Conservation (phyloP, 2,888 invertebrate genomes). For the Dryocosmus kuriphilus region DNA sequence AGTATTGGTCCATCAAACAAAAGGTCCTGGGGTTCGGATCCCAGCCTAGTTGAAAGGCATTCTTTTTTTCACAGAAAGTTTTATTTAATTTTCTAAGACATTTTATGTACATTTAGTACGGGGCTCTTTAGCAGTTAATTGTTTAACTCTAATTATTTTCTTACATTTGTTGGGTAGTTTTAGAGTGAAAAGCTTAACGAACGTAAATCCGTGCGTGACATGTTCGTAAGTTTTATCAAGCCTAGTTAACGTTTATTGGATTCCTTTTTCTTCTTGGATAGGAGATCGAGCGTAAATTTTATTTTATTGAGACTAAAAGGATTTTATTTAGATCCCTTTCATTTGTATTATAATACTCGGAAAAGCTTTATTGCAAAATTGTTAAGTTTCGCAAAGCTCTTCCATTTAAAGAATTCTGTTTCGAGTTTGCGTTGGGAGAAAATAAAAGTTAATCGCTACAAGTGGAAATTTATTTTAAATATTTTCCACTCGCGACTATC, state of each 20-base stretch:
- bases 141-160: too few relatives aligned
- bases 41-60: too few relatives aligned
- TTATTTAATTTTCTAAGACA: too few relatives aligned
- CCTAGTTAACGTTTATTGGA: conserved; percentile 17
- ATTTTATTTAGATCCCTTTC: conserved; percentile 15
- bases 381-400: neutral
- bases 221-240: conserved; percentile 15
- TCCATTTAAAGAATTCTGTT: neutral
- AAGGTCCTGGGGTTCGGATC: too few relatives aligned
- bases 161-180: neutral
- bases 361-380: neutral
- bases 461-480: neutral
- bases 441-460: neutral
- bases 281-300: neutral
- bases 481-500: neutral
- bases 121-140: neutral
- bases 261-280: conserved; percentile 1
- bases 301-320: neutral
- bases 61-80: too few relatives aligned
- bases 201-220: neutral
- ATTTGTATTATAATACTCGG: conserved; percentile 9
- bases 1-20: too few relatives aligned
- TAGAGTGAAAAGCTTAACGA: neutral
- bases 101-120: too few relatives aligned
- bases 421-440: neutral